Percentiles rank a stretch among this genome's conserved stretches.
phyloP scores from a whole-genome alignment of 2,797 vertebrate species.

The Chlorospingus semifuscus region DNA sequence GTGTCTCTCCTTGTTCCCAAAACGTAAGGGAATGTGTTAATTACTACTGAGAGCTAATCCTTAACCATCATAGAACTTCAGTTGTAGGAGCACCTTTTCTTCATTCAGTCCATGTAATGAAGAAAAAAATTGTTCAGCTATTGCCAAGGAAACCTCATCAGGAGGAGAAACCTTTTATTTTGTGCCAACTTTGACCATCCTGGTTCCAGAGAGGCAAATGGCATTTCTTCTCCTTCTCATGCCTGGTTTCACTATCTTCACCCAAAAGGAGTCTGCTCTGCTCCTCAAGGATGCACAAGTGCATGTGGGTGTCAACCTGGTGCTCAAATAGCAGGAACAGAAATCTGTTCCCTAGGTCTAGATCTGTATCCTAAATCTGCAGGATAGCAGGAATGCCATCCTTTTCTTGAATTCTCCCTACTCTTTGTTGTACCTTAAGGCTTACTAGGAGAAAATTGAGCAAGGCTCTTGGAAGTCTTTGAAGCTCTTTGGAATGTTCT shows the following conservation, averaged over 20 bases:
- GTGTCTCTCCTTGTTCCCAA: background rate
- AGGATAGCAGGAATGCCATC: background rate
- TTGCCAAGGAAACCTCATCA: background rate
- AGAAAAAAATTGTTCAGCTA: background rate
- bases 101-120: background rate
- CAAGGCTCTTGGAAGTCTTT: background rate
- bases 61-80: background rate
- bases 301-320: accelerated
- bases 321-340: background rate
- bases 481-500: background rate
- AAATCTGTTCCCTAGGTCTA: background rate
- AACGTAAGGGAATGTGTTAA: background rate
- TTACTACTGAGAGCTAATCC: background rate
- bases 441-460: background rate
- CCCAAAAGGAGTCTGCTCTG: background rate
- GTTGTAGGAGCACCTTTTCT: background rate
- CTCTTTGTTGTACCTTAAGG: background rate
- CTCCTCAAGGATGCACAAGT: background rate
- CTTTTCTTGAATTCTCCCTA: background rate
- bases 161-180: background rate
- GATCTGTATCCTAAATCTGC: background rate
- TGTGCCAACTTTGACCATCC: background rate
- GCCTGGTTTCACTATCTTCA: background rate
- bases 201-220: background rate
- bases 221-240: background rate